Conservation (phyloP, 2,888 invertebrate species). For the Liodrosophila aerea region DNA sequence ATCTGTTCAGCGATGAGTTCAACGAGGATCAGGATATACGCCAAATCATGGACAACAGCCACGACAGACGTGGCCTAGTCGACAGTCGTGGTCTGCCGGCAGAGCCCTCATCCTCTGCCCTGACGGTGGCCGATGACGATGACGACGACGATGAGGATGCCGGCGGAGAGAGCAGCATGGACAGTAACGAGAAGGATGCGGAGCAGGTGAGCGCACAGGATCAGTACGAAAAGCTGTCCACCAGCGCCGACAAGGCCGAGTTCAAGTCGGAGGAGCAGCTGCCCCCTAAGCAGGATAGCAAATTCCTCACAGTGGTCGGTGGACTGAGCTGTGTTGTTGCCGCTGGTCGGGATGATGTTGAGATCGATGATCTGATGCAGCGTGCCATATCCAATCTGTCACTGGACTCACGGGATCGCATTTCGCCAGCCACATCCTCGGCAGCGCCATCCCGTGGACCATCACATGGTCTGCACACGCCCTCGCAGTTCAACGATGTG, state of each 20-base stretch:
- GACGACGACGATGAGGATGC: slow-evolving; percentile 77
- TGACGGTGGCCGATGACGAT: slow-evolving; percentile 79
- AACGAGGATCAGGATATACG: slow-evolving; percentile 83
- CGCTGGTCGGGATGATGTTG: slow-evolving; percentile 81
- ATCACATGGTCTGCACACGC: slow-evolving; percentile 51
- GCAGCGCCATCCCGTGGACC: slow-evolving; percentile 51
- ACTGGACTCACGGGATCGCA: slow-evolving; percentile 81
- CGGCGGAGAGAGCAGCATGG: slow-evolving; percentile 80
- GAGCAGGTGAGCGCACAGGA: slow-evolving; percentile 62
- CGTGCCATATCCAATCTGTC: slow-evolving; percentile 82
- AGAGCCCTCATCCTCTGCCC: slow-evolving; percentile 76
- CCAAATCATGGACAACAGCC: slow-evolving; percentile 83
- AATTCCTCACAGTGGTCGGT: slow-evolving; percentile 71
- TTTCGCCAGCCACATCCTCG: slow-evolving; percentile 78
- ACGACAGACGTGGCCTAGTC: slow-evolving; percentile 75
- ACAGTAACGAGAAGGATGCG: slow-evolving; percentile 78
- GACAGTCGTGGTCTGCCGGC: slow-evolving; percentile 75
- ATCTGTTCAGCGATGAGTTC: slow-evolving; percentile 79
- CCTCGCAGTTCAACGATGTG: slow-evolving; percentile 81
- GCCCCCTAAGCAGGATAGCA: slow-evolving; percentile 68
- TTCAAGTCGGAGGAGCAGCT: slow-evolving; percentile 46
- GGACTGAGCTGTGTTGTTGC: slow-evolving; percentile 34
- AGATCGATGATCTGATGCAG: slow-evolving; percentile 82
- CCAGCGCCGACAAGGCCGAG: slow-evolving; percentile 61
- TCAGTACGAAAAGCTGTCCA: slow-evolving; percentile 75